Conservation (phyloP, 2,888 invertebrate genomes). For the Horisme vitalbata region DNA sequence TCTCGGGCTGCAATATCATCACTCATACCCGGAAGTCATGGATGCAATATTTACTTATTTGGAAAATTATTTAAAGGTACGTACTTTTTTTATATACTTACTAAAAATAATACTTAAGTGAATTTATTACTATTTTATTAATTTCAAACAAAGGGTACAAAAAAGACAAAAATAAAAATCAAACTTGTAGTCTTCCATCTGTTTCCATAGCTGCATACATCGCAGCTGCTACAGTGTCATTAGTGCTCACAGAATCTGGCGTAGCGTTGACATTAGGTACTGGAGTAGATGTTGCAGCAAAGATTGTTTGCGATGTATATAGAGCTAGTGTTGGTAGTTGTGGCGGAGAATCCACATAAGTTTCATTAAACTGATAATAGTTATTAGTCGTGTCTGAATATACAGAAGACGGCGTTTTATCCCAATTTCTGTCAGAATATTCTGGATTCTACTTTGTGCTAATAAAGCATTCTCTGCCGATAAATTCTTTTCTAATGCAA, state of each 20-base stretch:
- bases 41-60: constrained; percentile 4
- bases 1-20: constrained; percentile 9
- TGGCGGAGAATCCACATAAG: constrained; percentile 17
- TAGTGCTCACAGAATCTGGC: too few species aligned
- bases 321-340: constrained; percentile 10
- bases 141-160: too few species aligned
- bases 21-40: constrained; percentile 9
- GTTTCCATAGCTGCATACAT: too few species aligned
- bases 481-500: constrained; percentile 23
- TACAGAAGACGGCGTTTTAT: too few species aligned
- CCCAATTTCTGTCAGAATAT: constrained; percentile 2
- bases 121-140: too few species aligned
- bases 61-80: constrained; percentile 6
- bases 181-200: too few species aligned
- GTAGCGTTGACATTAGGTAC: too few species aligned
- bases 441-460: neutral
- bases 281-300: constrained; percentile 12
- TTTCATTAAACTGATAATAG: constrained; percentile 17
- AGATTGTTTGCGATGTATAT: constrained; percentile 18
- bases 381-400: constrained; percentile 7
- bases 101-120: too few species aligned
- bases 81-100: too few species aligned
- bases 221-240: too few species aligned
- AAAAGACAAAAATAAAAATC: too few species aligned
- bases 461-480: constrained; percentile 22